Conservation (phyloP, 2,888 invertebrate species). For the Phaedon cochleariae region DNA sequence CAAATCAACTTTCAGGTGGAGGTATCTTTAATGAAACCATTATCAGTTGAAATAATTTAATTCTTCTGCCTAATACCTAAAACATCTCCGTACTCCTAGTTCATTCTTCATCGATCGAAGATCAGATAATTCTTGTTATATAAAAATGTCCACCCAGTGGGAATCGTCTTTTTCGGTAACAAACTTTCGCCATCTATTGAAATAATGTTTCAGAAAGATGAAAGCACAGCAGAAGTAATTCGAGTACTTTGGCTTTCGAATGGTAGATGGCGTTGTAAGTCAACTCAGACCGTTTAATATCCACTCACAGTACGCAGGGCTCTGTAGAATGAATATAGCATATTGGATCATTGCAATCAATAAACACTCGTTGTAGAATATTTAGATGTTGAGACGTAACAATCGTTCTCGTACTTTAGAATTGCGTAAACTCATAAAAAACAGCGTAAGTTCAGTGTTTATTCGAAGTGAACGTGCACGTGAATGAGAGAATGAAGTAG, state of each 20-base stretch:
- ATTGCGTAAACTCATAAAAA: conserved; percentile 23
- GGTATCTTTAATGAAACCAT: too few species aligned
- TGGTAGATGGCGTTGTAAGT: conserved; percentile 25
- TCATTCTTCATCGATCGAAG: too few species aligned
- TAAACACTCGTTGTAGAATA: conserved; percentile 36
- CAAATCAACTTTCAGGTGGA: too few species aligned
- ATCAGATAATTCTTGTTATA: too few species aligned
- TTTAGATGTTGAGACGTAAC: conserved; percentile 34
- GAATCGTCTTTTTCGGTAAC: neutral
- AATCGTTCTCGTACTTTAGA: conserved; percentile 17
- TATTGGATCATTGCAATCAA: conserved; percentile 32
- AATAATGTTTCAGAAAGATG: too few species aligned
- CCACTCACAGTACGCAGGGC: conserved; percentile 9
- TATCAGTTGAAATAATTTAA: too few species aligned
- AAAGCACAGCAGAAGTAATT: too few species aligned
- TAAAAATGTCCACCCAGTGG: too few species aligned
- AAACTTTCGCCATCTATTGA: neutral
- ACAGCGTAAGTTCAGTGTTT: conserved; percentile 19
- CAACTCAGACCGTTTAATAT: neutral
- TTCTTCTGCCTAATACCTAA: too few species aligned
- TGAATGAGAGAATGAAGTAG: conserved; percentile 1
- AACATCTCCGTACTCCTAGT: too few species aligned
- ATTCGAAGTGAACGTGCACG: conserved; percentile 20
- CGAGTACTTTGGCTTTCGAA: too few species aligned
- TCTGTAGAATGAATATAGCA: conserved; percentile 25